Evolutionary conservation across 2,113 vertebrate species (phyloP), one percentile per base, ranked within the genome.

Genomic region (Petroica traversi): DNA sequence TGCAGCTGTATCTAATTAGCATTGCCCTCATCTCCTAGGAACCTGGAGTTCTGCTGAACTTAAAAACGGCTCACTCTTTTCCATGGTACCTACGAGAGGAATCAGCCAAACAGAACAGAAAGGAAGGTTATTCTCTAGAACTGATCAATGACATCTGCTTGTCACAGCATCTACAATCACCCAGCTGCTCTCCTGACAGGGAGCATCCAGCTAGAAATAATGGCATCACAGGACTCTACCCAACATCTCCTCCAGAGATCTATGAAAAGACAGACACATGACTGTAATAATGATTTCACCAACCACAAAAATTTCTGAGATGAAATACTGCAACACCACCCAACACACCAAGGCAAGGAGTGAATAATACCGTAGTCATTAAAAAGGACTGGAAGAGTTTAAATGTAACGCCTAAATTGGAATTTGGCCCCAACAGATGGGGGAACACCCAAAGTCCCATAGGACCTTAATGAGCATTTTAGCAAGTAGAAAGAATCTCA

Each of bases 281-380:
- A 86, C 88, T 86, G 49, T 74, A 96, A 96, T 90, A 96, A 95
- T 96, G 88, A 96, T 74, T 97, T 97, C 95, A 95, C 92, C 93
- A 93, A 72, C 95, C 90, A 92, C 92, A 96, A 86, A 92, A 71
- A 93, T 88, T 94, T 94, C 76, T 92, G 82, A 94, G 88, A 85
- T 71, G 22, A 95, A 96, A 93, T 86, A 94, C 85, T 92, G 85
- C 72, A 93, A 90, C 93, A 96, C 95, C 95, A 95, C 94, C 95
- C 94, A 94, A 63, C 68, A 85, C n/a, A 11, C 72, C 90, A 96
- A 77, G 68, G 64, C 85, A 92, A 93, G 61, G 68, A 94, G 85
- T 95, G 82, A 95, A 96, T 92, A 96, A 92, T 86, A 86, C 29
- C 19, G 0, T 18, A 81, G 92, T 85, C 82, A 94, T 86, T 94